Evolutionary conservation across 2,888 invertebrate species (phyloP).

Genomic region (Ornithoptera alexandrae): DNA sequence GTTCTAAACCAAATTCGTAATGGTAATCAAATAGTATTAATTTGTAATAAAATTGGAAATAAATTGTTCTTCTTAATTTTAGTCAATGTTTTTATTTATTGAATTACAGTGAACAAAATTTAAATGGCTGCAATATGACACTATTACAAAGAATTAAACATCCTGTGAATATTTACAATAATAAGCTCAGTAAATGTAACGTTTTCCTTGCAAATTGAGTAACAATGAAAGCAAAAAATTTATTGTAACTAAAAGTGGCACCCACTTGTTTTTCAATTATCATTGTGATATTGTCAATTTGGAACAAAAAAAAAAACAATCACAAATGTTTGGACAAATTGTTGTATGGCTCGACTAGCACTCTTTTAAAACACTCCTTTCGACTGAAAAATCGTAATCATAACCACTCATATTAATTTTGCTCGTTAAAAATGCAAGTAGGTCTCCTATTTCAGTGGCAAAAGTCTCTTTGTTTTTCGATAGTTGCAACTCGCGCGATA

Average conservation of each 20-base stretch:
- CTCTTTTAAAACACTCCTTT: constrained; percentile 78
- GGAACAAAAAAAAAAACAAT: neutral
- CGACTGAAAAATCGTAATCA: constrained; percentile 76
- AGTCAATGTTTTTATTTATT: too few relatives aligned
- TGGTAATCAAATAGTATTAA: too few relatives aligned
- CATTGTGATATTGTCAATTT: constrained; percentile 7
- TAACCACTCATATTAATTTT: constrained; percentile 64
- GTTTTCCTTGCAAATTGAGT: neutral
- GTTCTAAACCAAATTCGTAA: too few relatives aligned
- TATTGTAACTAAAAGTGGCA: neutral
- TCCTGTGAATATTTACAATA: neutral
- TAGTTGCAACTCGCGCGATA: constrained; percentile 71
- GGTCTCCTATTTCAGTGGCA: constrained; percentile 72
- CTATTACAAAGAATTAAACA: too few relatives aligned
- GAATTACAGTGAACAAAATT: too few relatives aligned
- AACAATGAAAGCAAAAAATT: neutral
- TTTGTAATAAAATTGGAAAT: too few relatives aligned
- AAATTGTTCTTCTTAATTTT: too few relatives aligned
- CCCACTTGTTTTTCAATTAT: neutral
- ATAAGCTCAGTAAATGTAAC: neutral
- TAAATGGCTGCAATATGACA: too few relatives aligned
- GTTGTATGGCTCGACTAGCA: constrained; percentile 41
- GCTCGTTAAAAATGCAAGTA: constrained; percentile 74
- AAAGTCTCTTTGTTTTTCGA: constrained; percentile 70
- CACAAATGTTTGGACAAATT: constrained; percentile 5